Evolutionary conservation across 2,888 invertebrate species (phyloP).

Genomic region (Ectobius pallidus): DNA sequence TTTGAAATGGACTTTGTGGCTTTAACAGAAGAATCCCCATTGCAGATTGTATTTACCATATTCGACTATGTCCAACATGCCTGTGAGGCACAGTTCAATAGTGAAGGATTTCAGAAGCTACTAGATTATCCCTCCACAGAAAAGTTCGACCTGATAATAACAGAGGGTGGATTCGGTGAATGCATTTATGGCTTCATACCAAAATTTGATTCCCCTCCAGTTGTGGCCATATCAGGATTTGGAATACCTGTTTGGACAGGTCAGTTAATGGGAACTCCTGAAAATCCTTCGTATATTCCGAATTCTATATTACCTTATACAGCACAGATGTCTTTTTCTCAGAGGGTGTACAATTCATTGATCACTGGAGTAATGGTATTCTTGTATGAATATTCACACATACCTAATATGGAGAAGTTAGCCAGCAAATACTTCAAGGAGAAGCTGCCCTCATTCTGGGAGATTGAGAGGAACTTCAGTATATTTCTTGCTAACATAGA

Average conservation of each 20-base stretch:
- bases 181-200: slow-evolving; percentile 47
- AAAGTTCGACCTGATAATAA: slow-evolving; percentile 35
- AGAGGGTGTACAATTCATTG: slow-evolving; percentile 56
- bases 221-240: slow-evolving; percentile 47
- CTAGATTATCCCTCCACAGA: neutral
- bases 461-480: slow-evolving; percentile 46
- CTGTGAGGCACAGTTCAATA: neutral
- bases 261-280: slow-evolving; percentile 47
- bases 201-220: slow-evolving; percentile 49
- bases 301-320: slow-evolving; percentile 44
- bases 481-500: slow-evolving; percentile 63
- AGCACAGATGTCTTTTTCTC: slow-evolving; percentile 57
- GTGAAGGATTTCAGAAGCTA: neutral
- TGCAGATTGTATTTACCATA: neutral
- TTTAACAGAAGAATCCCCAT: slow-evolving; percentile 39
- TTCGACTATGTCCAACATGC: neutral
- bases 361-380: slow-evolving; percentile 41
- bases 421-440: slow-evolving; percentile 23
- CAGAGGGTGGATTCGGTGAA: slow-evolving; percentile 20
- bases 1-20: slow-evolving; percentile 38
- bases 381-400: neutral
- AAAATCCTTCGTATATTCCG: slow-evolving; percentile 48
- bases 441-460: slow-evolving; percentile 4
- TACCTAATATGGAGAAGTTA: slow-evolving; percentile 17
- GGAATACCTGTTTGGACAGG: slow-evolving; percentile 45